Base-by-base conservation (phyloP, 2,113 vertebrate genomes). In the Girardinichthys multiradiatus region DNA sequence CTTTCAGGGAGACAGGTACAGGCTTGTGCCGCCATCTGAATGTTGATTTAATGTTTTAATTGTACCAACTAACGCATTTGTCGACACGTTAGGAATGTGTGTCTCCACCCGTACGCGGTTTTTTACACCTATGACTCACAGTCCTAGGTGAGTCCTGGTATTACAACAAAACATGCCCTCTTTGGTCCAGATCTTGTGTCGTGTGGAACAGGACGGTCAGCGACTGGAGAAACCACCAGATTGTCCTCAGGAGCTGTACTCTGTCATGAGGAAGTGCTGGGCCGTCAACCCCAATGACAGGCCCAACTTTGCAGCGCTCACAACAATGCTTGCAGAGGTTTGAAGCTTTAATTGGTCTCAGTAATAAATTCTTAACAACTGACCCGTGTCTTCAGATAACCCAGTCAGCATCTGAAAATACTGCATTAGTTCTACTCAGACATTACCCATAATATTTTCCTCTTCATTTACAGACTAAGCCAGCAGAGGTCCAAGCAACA, bases 221-320 rank as follows among this genome's bases (percentile, higher is more conserved):
- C 93, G 95, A 0, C 84, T 98, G 68, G 94, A 94, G 57, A 93
- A 90, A 15, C 95, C 96, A 0, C 71, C 81, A 0, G 93, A 96
- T 66, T 97, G 96, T 70, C 95, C 96, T 2, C 93, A 91, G 63
- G 94, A 94, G 45, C 59, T 97, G 37, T 96, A 96, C n/a, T 0
- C 9, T 8, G 64, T 97, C 4, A 96, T 95, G 80, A 83, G 93
- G 72, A 94, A 89, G 67, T 97, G 96, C 84, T 98, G 96, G 96
- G 93, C 95, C 37, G 88, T 85, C 54, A 89, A 45, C 61, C 92
- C 96, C 0, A 39, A 81, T 0, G 95, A 97, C 14, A 86, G 96
- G 29, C 96, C 96, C 26, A 93, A 31, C 62, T 97, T 98, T 67
- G 64, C 87, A 54, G 70, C 87, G 42, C 92, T 98, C 39, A 87